Base-by-base conservation (phyloP, 2,113 vertebrate genomes). In the Pyrgilauda ruficollis region DNA sequence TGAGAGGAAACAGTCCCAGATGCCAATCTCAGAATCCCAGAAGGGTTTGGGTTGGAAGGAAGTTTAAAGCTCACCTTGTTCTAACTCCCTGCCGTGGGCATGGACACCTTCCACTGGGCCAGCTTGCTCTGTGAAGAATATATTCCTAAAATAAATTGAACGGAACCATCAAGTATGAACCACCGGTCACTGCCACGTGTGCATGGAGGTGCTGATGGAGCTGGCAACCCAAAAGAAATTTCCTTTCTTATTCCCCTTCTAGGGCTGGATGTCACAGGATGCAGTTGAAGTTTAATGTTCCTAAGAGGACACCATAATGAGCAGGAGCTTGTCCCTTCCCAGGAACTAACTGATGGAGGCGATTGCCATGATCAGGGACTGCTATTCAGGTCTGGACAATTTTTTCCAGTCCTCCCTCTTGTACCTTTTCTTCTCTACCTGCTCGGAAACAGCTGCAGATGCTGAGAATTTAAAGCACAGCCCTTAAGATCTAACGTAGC, bases 171-270 rank as follows among this genome's bases (percentile, higher is more conserved):
- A 46, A 27, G 7, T 6, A 15, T 3, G 22, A 76, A 13, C 10
- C 44, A 10, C 35, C 1, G 3, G 35, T 7, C 0, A 0, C 46
- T 62, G 64, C 55, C 18, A 1, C 1, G 9, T 19, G 56, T 30
- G 16, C 31, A 10, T 2, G 6, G 58, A 69, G 49, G 7, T 13
- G 33, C 35, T 6, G 6, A 8, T 35, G 44, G 67, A 44, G 16
- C 17, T 86, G 89, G 50, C n/a, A 76, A 77, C 18, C 7, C 67
- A 66, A 70, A 46, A 49, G 23, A 28, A 8, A 72, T 84, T 91
- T 74, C 47, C 26, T 43, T 89, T 43, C 61, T 73, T 67, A 9
- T 14, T 77, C 22, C 28, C 11, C 18, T 89, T 44, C 17, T 16
- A 52, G 58, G 61, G 39, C 27, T 81, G 73, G 59, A 7, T 41